A percentile compares a stretch with the other conserved stretches of the same genome.
Evolutionary conservation across 2,113 vertebrate species (phyloP).

Genomic region (Emydocephalus ijimae): DNA sequence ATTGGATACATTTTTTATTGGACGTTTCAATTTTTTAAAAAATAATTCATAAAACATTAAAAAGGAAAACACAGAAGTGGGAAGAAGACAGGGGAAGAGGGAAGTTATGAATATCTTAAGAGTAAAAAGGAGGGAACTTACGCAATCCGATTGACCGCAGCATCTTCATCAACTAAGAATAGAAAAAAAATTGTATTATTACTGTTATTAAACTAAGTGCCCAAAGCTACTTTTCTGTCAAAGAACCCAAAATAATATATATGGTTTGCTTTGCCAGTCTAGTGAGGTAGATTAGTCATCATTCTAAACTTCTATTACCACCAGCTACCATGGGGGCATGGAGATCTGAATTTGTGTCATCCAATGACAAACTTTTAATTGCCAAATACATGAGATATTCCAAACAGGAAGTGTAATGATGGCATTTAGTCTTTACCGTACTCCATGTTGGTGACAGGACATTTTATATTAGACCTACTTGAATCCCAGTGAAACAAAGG

Average conservation of each 20-base stretch:
- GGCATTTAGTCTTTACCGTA: background rate
- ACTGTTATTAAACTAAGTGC: background rate
- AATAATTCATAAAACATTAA: background rate
- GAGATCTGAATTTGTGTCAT: background rate
- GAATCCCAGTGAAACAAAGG: background rate
- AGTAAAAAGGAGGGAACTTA: constrained; percentile 69
- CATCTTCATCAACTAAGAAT: constrained; percentile 90
- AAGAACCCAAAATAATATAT: background rate
- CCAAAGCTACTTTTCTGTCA: background rate
- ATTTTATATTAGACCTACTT: background rate
- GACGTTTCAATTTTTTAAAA: background rate
- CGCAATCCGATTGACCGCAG: constrained; percentile 95
- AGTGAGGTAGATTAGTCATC: too few species aligned
- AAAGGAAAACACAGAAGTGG: background rate
- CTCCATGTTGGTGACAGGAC: too few species aligned
- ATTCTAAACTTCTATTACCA: background rate
- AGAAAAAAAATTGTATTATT: constrained; percentile 10
- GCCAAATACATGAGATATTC: background rate
- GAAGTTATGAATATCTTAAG: background rate
- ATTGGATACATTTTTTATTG: background rate
- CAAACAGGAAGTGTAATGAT: background rate
- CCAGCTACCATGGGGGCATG: background rate
- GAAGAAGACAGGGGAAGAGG: background rate
- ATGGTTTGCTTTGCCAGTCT: background rate
- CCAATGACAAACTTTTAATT: background rate